Base-by-base conservation (phyloP, 2,888 invertebrate species). In the Antheraea yamamai region DNA sequence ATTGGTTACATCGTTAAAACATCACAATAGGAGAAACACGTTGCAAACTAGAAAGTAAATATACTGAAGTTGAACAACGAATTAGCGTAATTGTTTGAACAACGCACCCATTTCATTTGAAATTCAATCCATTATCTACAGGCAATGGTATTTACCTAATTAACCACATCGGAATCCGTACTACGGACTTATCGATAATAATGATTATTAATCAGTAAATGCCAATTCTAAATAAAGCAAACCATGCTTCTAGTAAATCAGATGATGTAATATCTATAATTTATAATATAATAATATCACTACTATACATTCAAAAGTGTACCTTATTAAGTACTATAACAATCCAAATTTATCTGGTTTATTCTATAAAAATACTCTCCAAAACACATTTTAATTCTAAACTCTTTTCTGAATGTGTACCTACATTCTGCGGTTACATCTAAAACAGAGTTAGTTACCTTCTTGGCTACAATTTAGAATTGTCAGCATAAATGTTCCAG, bases 81-180 rank as follows among this genome's bases (percentile, higher is more conserved):
- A 66, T 66, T 61, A 61, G n/a, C 10, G 61, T 61, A 61, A 61
- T 66, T 66, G 30, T 30, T 66, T 66, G 26, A 66, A 66, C 64
- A 66, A 66, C 64, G 16, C 64, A 66, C 26, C 64, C 30, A 66
- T 30, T 66, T 30, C 30, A 30, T 30, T 26, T 26, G 64, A 8
- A 26, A 66, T 66, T 66, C 30, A 66, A 66, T 66, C 16, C 64
- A 66, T 66, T 66, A 66, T 26, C 14, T 16, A 66, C 16, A 30
- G 6, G 10, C 64, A 1, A 30, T 16, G 26, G 3, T 0, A 30
- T 26, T 66, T 26, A 10, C 14, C 30, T 66, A 66, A 66, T 66
- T 66, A 66, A 66, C 64, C 64, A 66, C 64, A 26, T 16, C 16
- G 64, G 64, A 66, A 4, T 66, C 14, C 64, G 16, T 66, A 6